Conservation (phyloP, 1,140 invertebrate genomes). For the Cotesia vestalis region DNA sequence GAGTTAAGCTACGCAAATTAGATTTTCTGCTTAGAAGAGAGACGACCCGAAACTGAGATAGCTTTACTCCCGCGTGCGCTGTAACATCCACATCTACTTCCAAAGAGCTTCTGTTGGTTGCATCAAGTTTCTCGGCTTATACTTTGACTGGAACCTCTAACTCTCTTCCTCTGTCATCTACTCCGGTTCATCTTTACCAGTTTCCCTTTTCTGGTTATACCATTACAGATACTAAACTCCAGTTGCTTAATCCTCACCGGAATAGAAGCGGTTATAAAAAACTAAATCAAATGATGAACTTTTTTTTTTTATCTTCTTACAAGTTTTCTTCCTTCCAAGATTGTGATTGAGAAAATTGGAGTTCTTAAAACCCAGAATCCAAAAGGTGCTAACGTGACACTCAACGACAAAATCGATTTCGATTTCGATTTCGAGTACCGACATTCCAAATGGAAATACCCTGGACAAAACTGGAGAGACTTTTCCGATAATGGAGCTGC, state of each 20-base stretch:
- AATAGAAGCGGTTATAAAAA: neutral
- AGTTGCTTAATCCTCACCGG: no score
- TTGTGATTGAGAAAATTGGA: neutral
- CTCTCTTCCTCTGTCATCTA: neutral
- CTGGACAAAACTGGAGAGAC: constrained; percentile 44
- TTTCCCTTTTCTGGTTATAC: neutral
- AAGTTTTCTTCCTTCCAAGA: no score
- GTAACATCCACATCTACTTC: constrained; percentile 21
- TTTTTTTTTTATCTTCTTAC: no score
- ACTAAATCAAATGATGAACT: neutral
- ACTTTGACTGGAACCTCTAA: constrained; percentile 10
- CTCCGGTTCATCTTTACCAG: neutral
- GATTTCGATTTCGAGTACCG: constrained; percentile 32
- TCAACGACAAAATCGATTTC: constrained; percentile 11
- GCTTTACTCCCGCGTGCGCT: constrained; percentile 12
- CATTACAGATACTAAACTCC: neutral
- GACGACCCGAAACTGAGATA: constrained; percentile 25
- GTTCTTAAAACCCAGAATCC: neutral
- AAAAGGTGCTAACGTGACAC: constrained; percentile 23
- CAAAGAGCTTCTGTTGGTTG: constrained; percentile 2
- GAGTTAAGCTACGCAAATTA: constrained; percentile 63
- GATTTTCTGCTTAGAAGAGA: constrained; percentile 59
- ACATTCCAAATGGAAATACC: constrained; percentile 35
- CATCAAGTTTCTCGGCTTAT: neutral
- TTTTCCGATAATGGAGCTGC: constrained; percentile 53